phyloP scores from a whole-genome alignment of 2,888 invertebrate species.

The Chouioia cunea region DNA sequence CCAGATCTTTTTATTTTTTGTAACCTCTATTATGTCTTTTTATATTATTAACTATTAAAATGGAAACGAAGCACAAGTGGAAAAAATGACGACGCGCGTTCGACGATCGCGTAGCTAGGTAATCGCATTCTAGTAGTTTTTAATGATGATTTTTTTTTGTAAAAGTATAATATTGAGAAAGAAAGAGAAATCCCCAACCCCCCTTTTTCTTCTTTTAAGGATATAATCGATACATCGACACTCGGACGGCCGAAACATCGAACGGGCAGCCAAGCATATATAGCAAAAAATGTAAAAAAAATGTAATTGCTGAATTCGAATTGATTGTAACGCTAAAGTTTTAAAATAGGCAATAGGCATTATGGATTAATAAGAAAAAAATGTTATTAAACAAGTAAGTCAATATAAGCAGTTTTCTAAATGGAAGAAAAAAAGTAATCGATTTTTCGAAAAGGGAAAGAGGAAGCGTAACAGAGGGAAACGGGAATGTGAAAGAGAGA shows the following conservation, averaged over 20 bases:
- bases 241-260: slow-evolving; percentile 47
- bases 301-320: slow-evolving; percentile 41
- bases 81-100: slow-evolving; percentile 23
- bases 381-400: slow-evolving; percentile 44
- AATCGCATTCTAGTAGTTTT: slow-evolving; percentile 49
- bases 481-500: slow-evolving; percentile 22
- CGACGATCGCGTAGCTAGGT: slow-evolving; percentile 47
- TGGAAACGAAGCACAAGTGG: background rate
- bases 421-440: slow-evolving; percentile 32
- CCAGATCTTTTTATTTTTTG: too few species aligned
- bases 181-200: slow-evolving; percentile 10
- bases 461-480: slow-evolving; percentile 46
- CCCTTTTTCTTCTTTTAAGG: slow-evolving; percentile 44
- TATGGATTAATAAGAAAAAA: slow-evolving; percentile 40
- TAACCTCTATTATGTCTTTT: too few species aligned
- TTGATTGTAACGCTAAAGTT: slow-evolving; percentile 43
- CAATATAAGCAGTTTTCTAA: slow-evolving; percentile 43
- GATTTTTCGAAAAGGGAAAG: slow-evolving; percentile 46
- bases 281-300: slow-evolving; percentile 26
- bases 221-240: slow-evolving; percentile 49
- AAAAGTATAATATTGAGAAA: slow-evolving; percentile 21
- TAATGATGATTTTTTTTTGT: slow-evolving; percentile 40
- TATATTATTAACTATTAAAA: background rate
- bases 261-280: slow-evolving; percentile 38
- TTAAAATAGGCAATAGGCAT: slow-evolving; percentile 48